Evolutionary conservation across 2,113 vertebrate species (phyloP).

Genomic region (Coracopsis vasa): DNA sequence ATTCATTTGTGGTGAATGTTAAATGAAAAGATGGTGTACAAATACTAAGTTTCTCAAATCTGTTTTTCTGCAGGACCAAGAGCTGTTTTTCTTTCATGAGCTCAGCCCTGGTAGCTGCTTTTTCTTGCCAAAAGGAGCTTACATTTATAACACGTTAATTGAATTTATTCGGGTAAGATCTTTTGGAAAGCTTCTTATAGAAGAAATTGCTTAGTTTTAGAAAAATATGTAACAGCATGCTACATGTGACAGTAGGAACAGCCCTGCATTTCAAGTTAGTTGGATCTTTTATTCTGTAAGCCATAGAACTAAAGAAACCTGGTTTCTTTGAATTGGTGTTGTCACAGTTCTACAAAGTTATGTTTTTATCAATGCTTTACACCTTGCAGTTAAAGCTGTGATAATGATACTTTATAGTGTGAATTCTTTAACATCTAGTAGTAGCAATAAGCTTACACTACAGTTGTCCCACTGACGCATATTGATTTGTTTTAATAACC

Average conservation of each 20-base stretch:
- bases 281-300: neutral
- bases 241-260: neutral
- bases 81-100: constrained; percentile 98
- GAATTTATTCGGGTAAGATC: constrained; percentile 90
- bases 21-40: neutral
- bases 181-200: neutral
- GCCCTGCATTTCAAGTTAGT: neutral
- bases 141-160: constrained; percentile 91
- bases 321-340: neutral
- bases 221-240: neutral
- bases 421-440: neutral
- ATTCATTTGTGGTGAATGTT: neutral
- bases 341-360: neutral
- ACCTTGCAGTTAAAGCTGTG: neutral
- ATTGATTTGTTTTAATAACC: neutral
- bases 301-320: neutral
- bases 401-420: neutral
- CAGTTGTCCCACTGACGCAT: neutral
- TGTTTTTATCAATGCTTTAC: neutral
- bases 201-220: neutral
- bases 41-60: constrained; percentile 79
- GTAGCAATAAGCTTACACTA: neutral
- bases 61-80: constrained; percentile 86
- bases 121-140: constrained; percentile 94
- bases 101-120: constrained; percentile 98